A percentile compares a stretch with the other conserved stretches of the same genome.
phyloP scores from a whole-genome alignment of 2,797 vertebrate genomes.

The Gobio occitaniae region DNA sequence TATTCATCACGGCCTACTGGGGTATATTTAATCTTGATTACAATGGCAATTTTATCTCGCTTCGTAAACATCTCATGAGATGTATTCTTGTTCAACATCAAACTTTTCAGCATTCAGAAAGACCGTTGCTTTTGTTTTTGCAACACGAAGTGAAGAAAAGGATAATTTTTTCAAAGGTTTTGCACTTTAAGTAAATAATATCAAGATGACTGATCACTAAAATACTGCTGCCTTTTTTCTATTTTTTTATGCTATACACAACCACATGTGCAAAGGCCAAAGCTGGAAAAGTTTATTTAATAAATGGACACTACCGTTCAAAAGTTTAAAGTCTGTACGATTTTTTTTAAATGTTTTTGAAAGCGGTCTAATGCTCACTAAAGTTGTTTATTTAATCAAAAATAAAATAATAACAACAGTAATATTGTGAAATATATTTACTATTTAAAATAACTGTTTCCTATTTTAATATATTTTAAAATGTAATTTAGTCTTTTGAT shows the following conservation, averaged over 20 bases:
- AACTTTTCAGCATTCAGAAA: constrained; percentile 26
- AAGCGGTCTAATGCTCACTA: neutral
- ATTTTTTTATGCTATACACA: neutral
- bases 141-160: constrained; percentile 11
- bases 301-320: no score
- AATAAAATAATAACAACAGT: no score
- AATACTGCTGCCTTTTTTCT: constrained; percentile 21
- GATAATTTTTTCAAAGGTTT: constrained; percentile 2
- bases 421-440: neutral
- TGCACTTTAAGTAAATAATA: constrained; percentile 36
- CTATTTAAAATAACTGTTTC: neutral
- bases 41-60: constrained; percentile 54
- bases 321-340: no score
- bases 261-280: neutral
- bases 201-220: constrained; percentile 39
- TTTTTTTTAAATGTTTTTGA: neutral
- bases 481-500: neutral
- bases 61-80: constrained; percentile 47
- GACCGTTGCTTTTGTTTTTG: constrained; percentile 26
- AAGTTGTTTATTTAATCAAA: neutral
- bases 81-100: constrained; percentile 28
- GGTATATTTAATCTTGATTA: constrained; percentile 52
- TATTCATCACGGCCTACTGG: constrained; percentile 42
- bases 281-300: neutral
- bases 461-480: neutral